Evolutionary conservation across 2,113 vertebrate species (phyloP).

Genomic region (rabbit (Oryctolagus cuniculus)): DNA sequence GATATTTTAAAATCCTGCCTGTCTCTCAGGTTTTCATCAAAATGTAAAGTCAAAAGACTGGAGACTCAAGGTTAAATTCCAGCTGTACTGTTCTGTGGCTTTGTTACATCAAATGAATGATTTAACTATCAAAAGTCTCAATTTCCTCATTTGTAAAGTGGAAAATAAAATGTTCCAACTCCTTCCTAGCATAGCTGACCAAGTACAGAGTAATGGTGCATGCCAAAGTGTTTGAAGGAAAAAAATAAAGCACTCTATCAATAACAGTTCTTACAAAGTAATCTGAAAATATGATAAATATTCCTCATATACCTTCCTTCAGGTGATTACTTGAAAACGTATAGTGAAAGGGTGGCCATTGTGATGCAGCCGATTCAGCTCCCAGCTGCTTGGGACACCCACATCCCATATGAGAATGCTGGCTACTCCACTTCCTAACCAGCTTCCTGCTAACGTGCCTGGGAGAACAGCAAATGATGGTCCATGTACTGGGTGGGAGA

Average conservation of each 20-base stretch:
- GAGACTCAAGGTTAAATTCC: background rate
- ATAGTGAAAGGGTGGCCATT: background rate
- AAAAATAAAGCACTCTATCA: background rate
- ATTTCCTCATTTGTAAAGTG: slow-evolving; percentile 17
- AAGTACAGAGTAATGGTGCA: background rate
- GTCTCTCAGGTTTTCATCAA: background rate
- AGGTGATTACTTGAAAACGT: background rate
- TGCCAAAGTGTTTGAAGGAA: background rate
- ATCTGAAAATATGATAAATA: background rate
- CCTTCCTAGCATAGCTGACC: background rate
- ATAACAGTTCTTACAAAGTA: background rate
- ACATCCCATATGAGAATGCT: too few species aligned
- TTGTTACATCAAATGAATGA: background rate
- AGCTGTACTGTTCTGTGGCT: background rate
- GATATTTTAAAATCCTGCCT: background rate
- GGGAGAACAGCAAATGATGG: too few species aligned
- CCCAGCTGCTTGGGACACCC: too few species aligned
- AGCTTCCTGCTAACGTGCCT: too few species aligned
- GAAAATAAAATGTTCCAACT: background rate
- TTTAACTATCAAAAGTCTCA: background rate
- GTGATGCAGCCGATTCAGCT: too few species aligned
- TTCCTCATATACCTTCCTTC: background rate
- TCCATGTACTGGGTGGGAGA: too few species aligned
- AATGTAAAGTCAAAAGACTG: slow-evolving; percentile 16
- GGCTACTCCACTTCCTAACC: too few species aligned